phyloP scores from a whole-genome alignment of 2,888 invertebrate genomes.

The Barypeithes pellucidus region DNA sequence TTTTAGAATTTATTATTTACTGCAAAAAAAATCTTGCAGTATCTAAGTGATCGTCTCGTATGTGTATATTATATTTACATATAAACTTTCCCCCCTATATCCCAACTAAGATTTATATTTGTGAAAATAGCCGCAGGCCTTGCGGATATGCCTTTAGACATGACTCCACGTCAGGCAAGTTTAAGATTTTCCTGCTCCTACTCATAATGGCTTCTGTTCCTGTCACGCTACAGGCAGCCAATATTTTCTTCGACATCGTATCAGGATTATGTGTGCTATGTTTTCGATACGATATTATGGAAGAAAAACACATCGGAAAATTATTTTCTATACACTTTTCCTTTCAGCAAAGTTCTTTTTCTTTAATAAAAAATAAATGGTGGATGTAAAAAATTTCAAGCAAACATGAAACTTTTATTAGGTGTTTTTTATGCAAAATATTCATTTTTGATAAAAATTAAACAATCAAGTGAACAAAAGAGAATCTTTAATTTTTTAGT shows the following conservation, averaged over 20 bases:
- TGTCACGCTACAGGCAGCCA: slow-evolving; percentile 49
- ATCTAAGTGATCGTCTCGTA: too few relatives aligned
- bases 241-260: slow-evolving; percentile 45
- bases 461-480: too few relatives aligned
- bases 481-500: too few relatives aligned
- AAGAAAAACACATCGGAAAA: slow-evolving; percentile 4
- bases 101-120: slow-evolving; percentile 45
- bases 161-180: slow-evolving; percentile 47
- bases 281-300: neutral
- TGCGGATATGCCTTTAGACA: slow-evolving; percentile 52
- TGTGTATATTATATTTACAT: neutral
- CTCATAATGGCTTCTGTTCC: slow-evolving; percentile 43
- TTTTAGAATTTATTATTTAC: too few relatives aligned
- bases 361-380: too few relatives aligned
- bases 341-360: neutral
- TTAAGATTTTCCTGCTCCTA: slow-evolving; percentile 37
- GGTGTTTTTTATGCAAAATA: too few relatives aligned
- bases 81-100: slow-evolving; percentile 26
- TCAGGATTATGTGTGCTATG: slow-evolving; percentile 21
- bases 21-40: too few relatives aligned
- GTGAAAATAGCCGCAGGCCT: slow-evolving; percentile 53
- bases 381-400: too few relatives aligned
- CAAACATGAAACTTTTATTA: too few relatives aligned
- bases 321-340: neutral
- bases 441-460: too few relatives aligned